Conservation (phyloP, 92 coral and sea anemone species). For the Epizoanthus fatuus region DNA sequence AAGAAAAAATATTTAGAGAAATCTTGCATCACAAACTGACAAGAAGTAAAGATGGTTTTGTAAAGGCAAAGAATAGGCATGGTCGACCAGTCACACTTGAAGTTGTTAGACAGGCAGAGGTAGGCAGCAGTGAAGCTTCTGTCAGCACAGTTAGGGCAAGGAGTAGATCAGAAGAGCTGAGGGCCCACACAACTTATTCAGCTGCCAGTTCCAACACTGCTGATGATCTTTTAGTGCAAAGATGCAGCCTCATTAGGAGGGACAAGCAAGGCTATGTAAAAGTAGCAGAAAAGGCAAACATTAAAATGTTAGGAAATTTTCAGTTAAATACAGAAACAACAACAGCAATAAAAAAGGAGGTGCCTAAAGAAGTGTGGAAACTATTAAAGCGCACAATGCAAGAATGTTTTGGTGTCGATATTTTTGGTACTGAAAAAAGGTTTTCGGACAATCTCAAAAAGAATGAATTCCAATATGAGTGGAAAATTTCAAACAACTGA, state of each 20-base stretch:
- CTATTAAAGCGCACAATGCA: background rate
- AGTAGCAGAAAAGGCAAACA: background rate
- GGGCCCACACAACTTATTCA: background rate
- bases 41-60: background rate
- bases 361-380: background rate
- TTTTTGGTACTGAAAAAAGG: background rate
- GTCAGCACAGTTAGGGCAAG: background rate
- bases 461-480: conserved; percentile 4
- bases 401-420: background rate
- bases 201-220: background rate
- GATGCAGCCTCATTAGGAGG: background rate
- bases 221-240: background rate
- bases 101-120: conserved; percentile 7
- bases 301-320: background rate
- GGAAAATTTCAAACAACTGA: background rate
- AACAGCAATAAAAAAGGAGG: background rate
- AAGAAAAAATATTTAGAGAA: conserved; percentile 6
- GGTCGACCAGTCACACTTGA: conserved; percentile 3
- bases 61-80: background rate
- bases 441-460: background rate
- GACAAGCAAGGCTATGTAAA: background rate
- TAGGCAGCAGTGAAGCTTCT: conserved; percentile 10
- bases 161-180: conserved; percentile 14
- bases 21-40: conserved; percentile 3
- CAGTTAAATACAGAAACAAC: background rate